Conservation (phyloP, 2,113 vertebrate species). For the Pithys albifrons region DNA sequence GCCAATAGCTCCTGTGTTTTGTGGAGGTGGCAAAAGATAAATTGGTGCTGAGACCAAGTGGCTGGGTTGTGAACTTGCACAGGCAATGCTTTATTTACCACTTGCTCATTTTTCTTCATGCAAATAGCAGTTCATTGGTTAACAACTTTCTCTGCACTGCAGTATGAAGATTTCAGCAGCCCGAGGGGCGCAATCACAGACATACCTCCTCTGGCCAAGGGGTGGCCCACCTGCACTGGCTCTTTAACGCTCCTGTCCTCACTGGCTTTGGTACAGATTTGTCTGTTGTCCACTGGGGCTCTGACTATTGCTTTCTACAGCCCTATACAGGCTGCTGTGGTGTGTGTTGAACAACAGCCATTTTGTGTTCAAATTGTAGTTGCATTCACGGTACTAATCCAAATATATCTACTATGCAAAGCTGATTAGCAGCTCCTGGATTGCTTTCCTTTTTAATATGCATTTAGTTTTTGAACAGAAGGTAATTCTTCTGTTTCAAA, state of each 20-base stretch:
- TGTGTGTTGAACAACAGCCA: not conserved
- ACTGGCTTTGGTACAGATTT: not conserved
- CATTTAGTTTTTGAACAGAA: not conserved
- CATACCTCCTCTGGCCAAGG: not conserved
- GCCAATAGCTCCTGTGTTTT: not conserved
- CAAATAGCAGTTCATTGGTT: not conserved
- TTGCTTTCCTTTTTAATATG: constrained; percentile 29
- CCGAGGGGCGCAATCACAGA: not conserved
- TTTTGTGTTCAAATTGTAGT: not conserved
- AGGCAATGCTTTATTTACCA: not conserved
- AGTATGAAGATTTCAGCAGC: not conserved
- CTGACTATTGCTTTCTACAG: not conserved
- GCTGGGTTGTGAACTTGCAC: not conserved
- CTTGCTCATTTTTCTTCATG: not conserved
- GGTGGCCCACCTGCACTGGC: constrained; percentile 1
- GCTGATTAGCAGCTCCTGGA: constrained; percentile 17
- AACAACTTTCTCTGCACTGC: not conserved
- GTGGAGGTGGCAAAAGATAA: not conserved
- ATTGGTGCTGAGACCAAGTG: not conserved
- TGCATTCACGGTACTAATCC: constrained; percentile 1
- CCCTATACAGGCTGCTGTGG: not conserved
- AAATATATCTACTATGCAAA: constrained; percentile 15
- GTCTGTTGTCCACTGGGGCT: not conserved
- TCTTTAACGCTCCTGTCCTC: not conserved
- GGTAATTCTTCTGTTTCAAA: not conserved